Evolutionary conservation across 2,113 vertebrate species (phyloP).

Genomic region (Cervus canadensis): DNA sequence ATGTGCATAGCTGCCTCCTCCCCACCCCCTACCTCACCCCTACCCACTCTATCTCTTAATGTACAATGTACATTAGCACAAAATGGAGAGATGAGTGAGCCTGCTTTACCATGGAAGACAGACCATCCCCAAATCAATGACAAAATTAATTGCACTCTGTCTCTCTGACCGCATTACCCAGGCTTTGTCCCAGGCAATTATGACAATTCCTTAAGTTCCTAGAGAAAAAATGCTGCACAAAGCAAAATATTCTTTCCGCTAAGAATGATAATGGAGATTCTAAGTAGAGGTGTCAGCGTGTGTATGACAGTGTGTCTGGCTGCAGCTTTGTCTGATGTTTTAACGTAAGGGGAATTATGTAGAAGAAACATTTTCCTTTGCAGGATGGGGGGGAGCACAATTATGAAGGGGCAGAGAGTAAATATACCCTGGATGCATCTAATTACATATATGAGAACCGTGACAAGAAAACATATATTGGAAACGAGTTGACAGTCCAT

Average conservation of each 20-base stretch:
- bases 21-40: neutral
- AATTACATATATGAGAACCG: conserved; percentile 26
- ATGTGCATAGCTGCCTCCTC: neutral
- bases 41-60: neutral
- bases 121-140: conserved; percentile 9
- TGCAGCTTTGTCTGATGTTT: conserved; percentile 27
- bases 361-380: neutral
- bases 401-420: conserved; percentile 38
- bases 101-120: neutral
- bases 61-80: neutral
- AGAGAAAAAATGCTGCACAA: conserved; percentile 31
- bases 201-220: conserved; percentile 46
- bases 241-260: conserved; percentile 50
- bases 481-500: neutral
- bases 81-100: neutral
- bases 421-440: conserved; percentile 33
- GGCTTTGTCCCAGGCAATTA: conserved; percentile 54
- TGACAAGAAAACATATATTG: conserved; percentile 37
- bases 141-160: conserved; percentile 53
- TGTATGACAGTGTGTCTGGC: neutral
- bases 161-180: neutral
- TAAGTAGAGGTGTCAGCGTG: conserved; percentile 49
- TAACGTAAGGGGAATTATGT: neutral
- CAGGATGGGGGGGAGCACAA: neutral
- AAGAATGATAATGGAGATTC: conserved; percentile 50